A percentile compares a stretch with the other conserved stretches of the same genome.
Conservation (phyloP, 2,888 invertebrate species). For the Zaprionus lineosus region DNA sequence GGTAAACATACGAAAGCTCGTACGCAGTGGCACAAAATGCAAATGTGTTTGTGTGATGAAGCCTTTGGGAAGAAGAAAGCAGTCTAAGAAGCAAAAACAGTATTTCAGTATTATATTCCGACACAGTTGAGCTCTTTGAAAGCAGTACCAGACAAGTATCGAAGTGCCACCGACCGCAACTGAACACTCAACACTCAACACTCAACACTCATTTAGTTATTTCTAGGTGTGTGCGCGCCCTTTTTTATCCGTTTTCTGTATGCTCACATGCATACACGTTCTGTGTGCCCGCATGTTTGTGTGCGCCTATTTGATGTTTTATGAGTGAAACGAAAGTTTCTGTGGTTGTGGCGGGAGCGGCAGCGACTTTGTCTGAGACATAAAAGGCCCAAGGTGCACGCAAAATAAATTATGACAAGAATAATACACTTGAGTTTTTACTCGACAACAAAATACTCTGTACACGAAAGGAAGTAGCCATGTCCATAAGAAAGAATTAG, state of each 20-base stretch:
- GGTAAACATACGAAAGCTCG: too few species aligned
- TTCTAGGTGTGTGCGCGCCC: slow-evolving; percentile 43
- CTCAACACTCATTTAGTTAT: slow-evolving; percentile 57
- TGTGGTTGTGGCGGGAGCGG: slow-evolving; percentile 26
- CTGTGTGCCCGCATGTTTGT: slow-evolving; percentile 42
- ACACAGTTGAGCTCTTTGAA: slow-evolving; percentile 48
- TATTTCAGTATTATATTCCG: slow-evolving; percentile 21
- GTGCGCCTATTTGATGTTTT: slow-evolving; percentile 39
- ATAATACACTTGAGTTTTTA: background rate
- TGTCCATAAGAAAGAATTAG: too few species aligned
- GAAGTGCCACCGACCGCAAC: slow-evolving; percentile 25
- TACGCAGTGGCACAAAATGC: too few species aligned
- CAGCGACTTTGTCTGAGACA: slow-evolving; percentile 55
- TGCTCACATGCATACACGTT: slow-evolving; percentile 30
- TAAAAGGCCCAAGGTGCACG: slow-evolving; percentile 76
- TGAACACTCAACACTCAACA: slow-evolving; percentile 46
- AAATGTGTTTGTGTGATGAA: background rate
- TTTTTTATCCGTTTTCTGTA: slow-evolving; percentile 17
- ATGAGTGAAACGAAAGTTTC: slow-evolving; percentile 59
- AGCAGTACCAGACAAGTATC: slow-evolving; percentile 13
- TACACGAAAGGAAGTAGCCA: too few species aligned
- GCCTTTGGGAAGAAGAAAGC: slow-evolving; percentile 3
- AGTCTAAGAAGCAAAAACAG: too few species aligned
- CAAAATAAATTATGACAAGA: slow-evolving; percentile 40
- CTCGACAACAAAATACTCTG: too few species aligned